Evolutionary conservation across 2,797 vertebrate genomes (phyloP).

Genomic region (Paramormyrops hopkinsi): DNA sequence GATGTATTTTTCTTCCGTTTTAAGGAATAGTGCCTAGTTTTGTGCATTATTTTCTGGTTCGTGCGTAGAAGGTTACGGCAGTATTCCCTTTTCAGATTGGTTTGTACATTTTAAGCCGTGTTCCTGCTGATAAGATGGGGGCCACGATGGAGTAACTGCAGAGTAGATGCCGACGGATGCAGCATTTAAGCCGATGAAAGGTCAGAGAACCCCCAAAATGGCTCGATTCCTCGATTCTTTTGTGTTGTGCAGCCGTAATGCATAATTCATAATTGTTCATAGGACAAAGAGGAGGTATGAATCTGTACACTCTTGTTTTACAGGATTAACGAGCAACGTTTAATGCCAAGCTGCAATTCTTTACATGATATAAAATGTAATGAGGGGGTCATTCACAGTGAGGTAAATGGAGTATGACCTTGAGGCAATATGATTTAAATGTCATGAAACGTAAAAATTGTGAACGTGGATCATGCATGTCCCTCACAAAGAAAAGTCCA

Average conservation of each 20-base stretch:
- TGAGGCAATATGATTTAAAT: not conserved
- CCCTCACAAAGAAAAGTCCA: not conserved
- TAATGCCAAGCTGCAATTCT: not conserved
- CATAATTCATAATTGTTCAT: not conserved
- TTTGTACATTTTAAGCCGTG: not conserved
- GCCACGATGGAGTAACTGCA: not conserved
- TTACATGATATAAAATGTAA: not conserved
- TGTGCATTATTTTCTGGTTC: not conserved
- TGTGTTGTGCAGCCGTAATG: not conserved
- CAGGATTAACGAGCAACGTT: not conserved
- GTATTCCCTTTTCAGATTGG: not conserved
- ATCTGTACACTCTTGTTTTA: not conserved
- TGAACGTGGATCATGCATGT: not conserved
- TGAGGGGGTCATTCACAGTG: not conserved
- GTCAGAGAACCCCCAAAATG: not conserved
- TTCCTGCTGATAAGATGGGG: not conserved
- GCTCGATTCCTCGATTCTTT: not conserved
- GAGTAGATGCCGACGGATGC: not conserved
- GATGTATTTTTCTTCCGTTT: not conserved
- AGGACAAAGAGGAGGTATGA: not conserved
- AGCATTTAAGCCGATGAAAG: not conserved
- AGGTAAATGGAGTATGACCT: not conserved
- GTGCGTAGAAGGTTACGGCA: not conserved
- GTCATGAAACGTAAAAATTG: not conserved
- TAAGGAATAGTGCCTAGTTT: not conserved